Evolutionary conservation across 2,797 vertebrate genomes (phyloP).

Genomic region (Oryzias sinensis): DNA sequence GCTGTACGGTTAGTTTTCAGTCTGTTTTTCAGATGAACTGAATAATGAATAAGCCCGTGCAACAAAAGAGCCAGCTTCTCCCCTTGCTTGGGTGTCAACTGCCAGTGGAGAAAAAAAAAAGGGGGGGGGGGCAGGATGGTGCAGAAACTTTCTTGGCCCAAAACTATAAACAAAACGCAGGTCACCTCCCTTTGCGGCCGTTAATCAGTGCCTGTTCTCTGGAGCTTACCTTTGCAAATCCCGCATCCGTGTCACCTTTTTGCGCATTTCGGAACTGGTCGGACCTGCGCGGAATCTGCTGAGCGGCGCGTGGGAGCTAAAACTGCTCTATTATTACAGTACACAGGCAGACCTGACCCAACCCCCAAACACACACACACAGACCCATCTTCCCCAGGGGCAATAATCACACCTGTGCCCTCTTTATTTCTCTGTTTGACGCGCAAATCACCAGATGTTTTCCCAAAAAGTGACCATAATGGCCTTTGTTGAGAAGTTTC

Average conservation of each 20-base stretch:
- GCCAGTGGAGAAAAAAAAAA: slow-evolving; percentile 16
- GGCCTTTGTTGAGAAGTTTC: not conserved
- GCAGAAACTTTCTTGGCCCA: slow-evolving; percentile 21
- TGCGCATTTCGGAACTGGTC: slow-evolving; percentile 36
- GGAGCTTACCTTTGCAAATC: slow-evolving; percentile 5
- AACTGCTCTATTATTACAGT: slow-evolving; percentile 58
- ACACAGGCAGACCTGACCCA: slow-evolving; percentile 38
- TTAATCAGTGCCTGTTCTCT: slow-evolving; percentile 53
- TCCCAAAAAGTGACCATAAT: not conserved
- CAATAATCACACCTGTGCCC: slow-evolving; percentile 45
- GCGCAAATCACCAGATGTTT: slow-evolving; percentile 25
- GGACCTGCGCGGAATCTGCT: slow-evolving; percentile 67
- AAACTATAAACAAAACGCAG: not conserved
- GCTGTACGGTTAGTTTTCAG: slow-evolving; percentile 79
- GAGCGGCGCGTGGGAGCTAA: slow-evolving; percentile 47
- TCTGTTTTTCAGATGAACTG: slow-evolving; percentile 82
- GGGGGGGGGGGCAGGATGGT: slow-evolving; percentile 37
- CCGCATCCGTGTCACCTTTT: slow-evolving; percentile 14
- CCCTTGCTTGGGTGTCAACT: slow-evolving; percentile 32
- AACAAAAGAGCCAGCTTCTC: slow-evolving; percentile 74
- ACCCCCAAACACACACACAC: too few species aligned
- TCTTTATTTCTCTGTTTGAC: slow-evolving; percentile 2
- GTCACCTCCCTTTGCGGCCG: not conserved
- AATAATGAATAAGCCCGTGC: slow-evolving; percentile 80
- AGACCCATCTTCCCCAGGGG: slow-evolving; percentile 24